These are phyloP conservation scores for Scrobipalpa atriplicella DNA, from an alignment of 2,888 invertebrate genomes.

Conservation along the genomic window DNA sequence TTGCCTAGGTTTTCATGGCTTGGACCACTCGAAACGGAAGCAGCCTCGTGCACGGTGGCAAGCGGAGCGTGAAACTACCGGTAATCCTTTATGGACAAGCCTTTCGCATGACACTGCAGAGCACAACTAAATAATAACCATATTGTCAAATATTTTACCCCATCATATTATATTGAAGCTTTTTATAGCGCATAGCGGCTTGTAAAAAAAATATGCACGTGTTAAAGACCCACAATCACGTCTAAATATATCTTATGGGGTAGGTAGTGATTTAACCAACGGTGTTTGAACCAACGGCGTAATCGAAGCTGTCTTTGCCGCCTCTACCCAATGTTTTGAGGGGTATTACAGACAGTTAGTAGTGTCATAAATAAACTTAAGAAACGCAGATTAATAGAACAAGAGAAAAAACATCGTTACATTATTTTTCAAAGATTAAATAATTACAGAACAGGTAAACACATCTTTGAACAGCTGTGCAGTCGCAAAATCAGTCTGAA, in stretches of 20 bases:
- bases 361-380: no score
- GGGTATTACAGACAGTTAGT: no score
- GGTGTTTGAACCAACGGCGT: no score
- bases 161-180: constrained; percentile 29
- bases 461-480: constrained; percentile 2
- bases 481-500: neutral
- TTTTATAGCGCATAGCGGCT: no score
- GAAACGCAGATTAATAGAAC: no score
- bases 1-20: constrained; percentile 37
- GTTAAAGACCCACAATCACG: neutral
- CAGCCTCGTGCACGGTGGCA: constrained; percentile 47
- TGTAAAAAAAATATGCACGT: neutral
- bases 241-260: no score
- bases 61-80: constrained; percentile 62
- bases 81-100: constrained; percentile 76
- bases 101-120: constrained; percentile 61
- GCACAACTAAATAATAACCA: constrained; percentile 62
- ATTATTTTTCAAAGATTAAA: no score
- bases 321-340: no score
- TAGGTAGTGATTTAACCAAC: no score
- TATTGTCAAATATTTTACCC: constrained; percentile 74
- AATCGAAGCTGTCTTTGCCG: no score
- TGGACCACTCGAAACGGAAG: constrained; percentile 55
- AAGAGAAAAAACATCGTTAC: no score
- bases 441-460: neutral